Evolutionary conservation across 2,888 invertebrate species (phyloP).

Genomic region (Prosapia bicincta): DNA sequence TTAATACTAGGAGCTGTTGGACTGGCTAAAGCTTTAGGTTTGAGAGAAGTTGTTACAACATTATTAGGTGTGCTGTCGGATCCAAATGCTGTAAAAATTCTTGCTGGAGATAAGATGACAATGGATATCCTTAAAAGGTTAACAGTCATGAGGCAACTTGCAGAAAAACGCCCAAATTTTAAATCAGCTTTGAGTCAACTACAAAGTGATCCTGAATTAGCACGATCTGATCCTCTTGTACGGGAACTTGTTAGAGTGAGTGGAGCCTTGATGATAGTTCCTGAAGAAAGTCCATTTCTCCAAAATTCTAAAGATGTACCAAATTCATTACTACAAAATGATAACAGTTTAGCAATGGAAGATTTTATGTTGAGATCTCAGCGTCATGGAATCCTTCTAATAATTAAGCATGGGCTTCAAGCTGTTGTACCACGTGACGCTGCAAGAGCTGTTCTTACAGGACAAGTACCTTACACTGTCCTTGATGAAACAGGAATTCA

Average conservation of each 20-base stretch:
- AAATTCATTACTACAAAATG: slow-evolving; percentile 59
- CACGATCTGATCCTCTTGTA: slow-evolving; percentile 64
- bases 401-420: slow-evolving; percentile 69
- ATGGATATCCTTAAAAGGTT: slow-evolving; percentile 64
- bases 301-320: slow-evolving; percentile 69
- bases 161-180: slow-evolving; percentile 61
- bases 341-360: slow-evolving; percentile 73
- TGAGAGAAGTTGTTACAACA: slow-evolving; percentile 59
- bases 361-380: slow-evolving; percentile 54
- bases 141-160: slow-evolving; percentile 67
- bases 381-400: slow-evolving; percentile 50
- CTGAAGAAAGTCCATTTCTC: slow-evolving; percentile 54
- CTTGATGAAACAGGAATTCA: slow-evolving; percentile 73
- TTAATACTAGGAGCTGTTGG: slow-evolving; percentile 63
- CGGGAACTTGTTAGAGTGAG: slow-evolving; percentile 69
- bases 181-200: slow-evolving; percentile 59
- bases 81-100: slow-evolving; percentile 53
- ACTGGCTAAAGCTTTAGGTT: slow-evolving; percentile 64
- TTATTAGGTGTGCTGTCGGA: slow-evolving; percentile 54
- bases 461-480: slow-evolving; percentile 70
- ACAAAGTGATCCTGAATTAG: slow-evolving; percentile 62
- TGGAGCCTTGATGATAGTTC: slow-evolving; percentile 64
- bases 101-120: slow-evolving; percentile 57
- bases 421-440: slow-evolving; percentile 75
- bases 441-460: slow-evolving; percentile 67